Evolutionary conservation across 2,797 vertebrate species (phyloP).

Genomic region (Varecia variegata): DNA sequence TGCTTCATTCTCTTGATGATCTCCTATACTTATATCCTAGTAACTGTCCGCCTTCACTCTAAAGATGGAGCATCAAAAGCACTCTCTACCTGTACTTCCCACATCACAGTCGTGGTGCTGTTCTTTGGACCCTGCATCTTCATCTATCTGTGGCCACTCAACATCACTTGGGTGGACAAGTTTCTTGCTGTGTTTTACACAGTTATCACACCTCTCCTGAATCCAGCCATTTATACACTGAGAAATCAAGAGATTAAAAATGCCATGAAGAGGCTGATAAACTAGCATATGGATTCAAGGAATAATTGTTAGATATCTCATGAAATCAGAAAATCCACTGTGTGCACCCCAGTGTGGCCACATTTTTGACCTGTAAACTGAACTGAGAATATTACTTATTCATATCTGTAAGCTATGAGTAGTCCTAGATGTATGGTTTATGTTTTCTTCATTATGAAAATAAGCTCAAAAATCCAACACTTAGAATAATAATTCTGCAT

Average conservation of each 20-base stretch:
- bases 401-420: neutral
- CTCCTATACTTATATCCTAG: conserved; percentile 60
- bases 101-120: conserved; percentile 57
- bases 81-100: conserved; percentile 56
- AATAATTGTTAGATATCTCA: neutral
- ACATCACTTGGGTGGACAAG: conserved; percentile 46
- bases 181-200: conserved; percentile 72
- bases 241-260: conserved; percentile 76
- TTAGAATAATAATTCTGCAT: neutral
- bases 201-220: conserved; percentile 64
- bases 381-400: neutral
- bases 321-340: neutral
- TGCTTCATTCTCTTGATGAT: conserved; percentile 62
- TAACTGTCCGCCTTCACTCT: neutral
- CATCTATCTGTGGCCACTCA: conserved; percentile 63
- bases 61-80: conserved; percentile 7
- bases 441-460: neutral
- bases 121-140: conserved; percentile 65
- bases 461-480: neutral
- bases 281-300: neutral
- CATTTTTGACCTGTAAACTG: neutral
- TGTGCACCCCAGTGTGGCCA: neutral
- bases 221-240: conserved; percentile 67
- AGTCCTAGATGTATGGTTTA: neutral
- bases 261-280: conserved; percentile 32